Evolutionary conservation across 2,888 invertebrate species (phyloP).

Genomic region (Ypsolopha sequella): DNA sequence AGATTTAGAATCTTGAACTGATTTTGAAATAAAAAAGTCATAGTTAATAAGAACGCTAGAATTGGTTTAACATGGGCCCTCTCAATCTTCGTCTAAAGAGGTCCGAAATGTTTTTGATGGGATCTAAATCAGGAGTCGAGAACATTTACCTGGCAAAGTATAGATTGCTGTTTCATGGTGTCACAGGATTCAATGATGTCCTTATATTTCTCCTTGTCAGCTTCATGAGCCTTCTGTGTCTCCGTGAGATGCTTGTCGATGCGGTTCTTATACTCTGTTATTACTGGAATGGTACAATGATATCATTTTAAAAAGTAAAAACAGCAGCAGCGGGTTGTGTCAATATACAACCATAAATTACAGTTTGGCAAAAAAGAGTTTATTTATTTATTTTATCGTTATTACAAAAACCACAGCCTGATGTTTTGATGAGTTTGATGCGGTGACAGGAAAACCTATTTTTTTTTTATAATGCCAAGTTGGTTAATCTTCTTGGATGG

Average conservation of each 20-base stretch:
- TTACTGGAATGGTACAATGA: conserved; percentile 28
- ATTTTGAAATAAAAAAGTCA: too few species aligned
- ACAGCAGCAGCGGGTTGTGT: too few species aligned
- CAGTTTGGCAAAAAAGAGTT: too few species aligned
- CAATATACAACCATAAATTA: too few species aligned
- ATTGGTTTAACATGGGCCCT: too few species aligned
- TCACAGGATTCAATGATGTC: conserved; percentile 51
- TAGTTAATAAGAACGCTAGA: not conserved
- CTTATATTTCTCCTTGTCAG: conserved; percentile 39
- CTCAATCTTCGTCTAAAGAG: not conserved
- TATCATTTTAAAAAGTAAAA: not conserved
- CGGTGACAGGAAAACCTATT: too few species aligned
- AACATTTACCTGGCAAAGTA: conserved; percentile 42
- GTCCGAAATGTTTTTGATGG: not conserved
- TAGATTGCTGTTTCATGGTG: conserved; percentile 49
- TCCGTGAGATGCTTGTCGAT: conserved; percentile 48
- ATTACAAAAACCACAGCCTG: too few species aligned
- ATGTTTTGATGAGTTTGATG: too few species aligned
- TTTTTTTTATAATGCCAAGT: too few species aligned
- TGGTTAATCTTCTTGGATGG: too few species aligned
- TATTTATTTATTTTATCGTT: too few species aligned
- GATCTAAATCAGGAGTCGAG: not conserved
- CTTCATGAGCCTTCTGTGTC: conserved; percentile 22
- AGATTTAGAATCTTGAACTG: too few species aligned
- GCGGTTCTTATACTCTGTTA: conserved; percentile 49